A percentile compares a stretch with the other conserved stretches of the same genome.
These are phyloP conservation scores for Hylaeus volcanicus DNA, from an alignment of 1,140 invertebrate genomes.

Conservation along the genomic window DNA sequence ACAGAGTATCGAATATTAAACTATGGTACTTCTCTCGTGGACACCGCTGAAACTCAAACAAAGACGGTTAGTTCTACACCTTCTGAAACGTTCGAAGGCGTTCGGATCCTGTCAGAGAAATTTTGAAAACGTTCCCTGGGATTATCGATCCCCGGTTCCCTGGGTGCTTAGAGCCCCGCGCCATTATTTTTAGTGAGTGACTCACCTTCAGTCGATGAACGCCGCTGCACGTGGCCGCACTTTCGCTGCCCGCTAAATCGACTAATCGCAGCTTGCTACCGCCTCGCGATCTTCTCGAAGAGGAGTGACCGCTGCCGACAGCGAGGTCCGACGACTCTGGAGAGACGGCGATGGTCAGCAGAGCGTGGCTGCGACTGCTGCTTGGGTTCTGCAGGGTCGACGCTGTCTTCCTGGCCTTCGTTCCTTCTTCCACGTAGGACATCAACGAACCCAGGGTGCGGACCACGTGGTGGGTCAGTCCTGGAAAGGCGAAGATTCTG, in stretches of 20 bases:
- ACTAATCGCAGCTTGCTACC: constrained; percentile 71
- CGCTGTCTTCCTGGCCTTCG: constrained; percentile 72
- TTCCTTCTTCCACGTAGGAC: constrained; percentile 72
- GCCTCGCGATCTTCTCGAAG: constrained; percentile 48
- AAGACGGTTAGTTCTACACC: too few species aligned
- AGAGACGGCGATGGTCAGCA: constrained; percentile 70
- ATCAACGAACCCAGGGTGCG: constrained; percentile 71
- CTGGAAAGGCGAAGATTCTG: constrained; percentile 30
- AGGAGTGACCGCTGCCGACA: not conserved
- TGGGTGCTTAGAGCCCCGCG: constrained; percentile 5
- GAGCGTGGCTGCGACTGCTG: constrained; percentile 72
- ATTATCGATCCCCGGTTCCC: constrained; percentile 46
- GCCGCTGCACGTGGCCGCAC: constrained; percentile 71
- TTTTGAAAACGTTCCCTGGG: not conserved
- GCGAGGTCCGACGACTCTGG: constrained; percentile 42
- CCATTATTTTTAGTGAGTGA: constrained; percentile 62
- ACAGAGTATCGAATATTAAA: too few species aligned
- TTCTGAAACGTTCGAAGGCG: too few species aligned
- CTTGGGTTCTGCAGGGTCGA: constrained; percentile 72
- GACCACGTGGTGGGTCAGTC: constrained; percentile 69
- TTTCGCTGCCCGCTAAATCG: constrained; percentile 75
- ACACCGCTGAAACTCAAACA: too few species aligned
- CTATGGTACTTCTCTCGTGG: too few species aligned
- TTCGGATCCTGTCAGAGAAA: too few species aligned
- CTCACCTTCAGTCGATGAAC: constrained; percentile 75